phyloP scores from a whole-genome alignment of 53 echinoderm and acorn worm genomes.

The Echinometra lucunter region DNA sequence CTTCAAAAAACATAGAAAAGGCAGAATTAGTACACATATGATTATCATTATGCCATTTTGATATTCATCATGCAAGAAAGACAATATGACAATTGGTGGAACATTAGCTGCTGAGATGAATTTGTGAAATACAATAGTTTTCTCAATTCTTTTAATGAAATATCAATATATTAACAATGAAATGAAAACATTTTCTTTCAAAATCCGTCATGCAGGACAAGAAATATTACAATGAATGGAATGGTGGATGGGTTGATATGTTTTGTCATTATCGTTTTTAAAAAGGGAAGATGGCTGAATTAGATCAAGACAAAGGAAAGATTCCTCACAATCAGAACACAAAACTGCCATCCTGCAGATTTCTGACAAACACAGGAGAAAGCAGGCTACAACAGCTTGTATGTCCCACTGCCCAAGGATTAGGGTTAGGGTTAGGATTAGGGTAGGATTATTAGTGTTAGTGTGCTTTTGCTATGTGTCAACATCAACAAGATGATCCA shows the following conservation, averaged over 20 bases:
- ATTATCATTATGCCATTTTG: background rate
- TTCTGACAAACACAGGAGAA: too few species aligned
- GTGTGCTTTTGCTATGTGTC: too few species aligned
- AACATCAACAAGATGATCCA: background rate
- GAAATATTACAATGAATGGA: background rate
- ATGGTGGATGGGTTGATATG: background rate
- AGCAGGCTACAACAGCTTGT: too few species aligned
- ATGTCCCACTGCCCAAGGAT: too few species aligned
- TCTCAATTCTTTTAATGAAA: too few species aligned
- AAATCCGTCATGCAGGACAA: background rate
- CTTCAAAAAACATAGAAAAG: background rate
- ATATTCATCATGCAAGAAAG: background rate
- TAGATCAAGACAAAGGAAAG: background rate
- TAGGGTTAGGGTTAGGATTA: too few species aligned
- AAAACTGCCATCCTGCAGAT: too few species aligned
- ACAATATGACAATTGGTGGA: background rate
- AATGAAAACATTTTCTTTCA: background rate
- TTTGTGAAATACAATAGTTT: background rate
- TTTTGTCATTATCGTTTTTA: background rate
- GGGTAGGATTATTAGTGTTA: too few species aligned
- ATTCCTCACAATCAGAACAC: too few species aligned
- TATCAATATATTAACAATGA: too few species aligned
- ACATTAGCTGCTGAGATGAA: background rate
- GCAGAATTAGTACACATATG: background rate
- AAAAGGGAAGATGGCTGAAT: background rate